These are phyloP conservation scores for Tyrannus savana DNA, from an alignment of 2,113 vertebrate species.

Conservation along the genomic window DNA sequence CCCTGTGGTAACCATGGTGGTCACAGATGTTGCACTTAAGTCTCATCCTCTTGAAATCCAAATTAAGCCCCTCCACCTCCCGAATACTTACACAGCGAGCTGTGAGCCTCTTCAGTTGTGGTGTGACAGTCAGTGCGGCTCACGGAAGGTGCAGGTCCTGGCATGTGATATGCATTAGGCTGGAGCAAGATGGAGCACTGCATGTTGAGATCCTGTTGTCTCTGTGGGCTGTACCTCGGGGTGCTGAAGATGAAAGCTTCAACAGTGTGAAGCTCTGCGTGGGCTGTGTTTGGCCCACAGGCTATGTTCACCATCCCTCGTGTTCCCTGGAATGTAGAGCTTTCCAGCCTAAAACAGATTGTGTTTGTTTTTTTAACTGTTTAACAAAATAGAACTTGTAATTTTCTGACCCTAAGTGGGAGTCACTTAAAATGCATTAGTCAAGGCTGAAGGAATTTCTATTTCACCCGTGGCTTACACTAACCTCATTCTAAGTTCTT, in stretches of 20 bases:
- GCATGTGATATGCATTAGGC: background rate
- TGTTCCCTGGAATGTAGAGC: conserved; percentile 48
- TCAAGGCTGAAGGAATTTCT: conserved; percentile 26
- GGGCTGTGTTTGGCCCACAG: conserved; percentile 64
- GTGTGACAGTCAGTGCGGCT: background rate
- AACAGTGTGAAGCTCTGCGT: conserved; percentile 52
- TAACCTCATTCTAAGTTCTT: background rate
- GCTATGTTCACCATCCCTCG: conserved; percentile 32
- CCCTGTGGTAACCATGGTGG: background rate
- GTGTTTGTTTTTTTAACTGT: conserved; percentile 37
- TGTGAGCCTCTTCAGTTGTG: background rate
- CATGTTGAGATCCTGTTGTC: background rate
- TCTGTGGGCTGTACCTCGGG: background rate
- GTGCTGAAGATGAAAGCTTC: conserved; percentile 49
- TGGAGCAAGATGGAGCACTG: conserved; percentile 5
- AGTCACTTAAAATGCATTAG: conserved; percentile 56
- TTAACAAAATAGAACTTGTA: conserved; percentile 48
- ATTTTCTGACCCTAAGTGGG: conserved; percentile 49
- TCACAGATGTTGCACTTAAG: background rate
- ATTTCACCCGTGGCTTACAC: background rate
- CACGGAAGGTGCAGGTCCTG: background rate
- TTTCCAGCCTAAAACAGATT: conserved; percentile 17
- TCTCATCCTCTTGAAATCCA: background rate
- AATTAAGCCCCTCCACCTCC: background rate
- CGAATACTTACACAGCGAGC: background rate